Evolutionary conservation across 1,140 invertebrate species (phyloP), one percentile per base, ranked within the genome.

Genomic region (Planococcus citri): DNA sequence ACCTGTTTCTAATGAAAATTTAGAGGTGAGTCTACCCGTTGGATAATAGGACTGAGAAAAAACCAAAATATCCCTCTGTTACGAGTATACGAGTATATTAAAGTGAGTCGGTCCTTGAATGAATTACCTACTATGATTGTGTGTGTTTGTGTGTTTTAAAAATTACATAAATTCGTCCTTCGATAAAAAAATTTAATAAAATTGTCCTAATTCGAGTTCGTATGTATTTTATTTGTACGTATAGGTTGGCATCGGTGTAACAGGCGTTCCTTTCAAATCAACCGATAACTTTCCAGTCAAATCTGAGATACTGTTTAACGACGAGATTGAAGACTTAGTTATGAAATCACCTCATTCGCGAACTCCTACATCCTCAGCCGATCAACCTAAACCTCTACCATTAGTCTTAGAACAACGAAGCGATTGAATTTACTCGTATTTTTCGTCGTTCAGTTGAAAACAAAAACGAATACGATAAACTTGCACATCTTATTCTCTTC

Each of bases 231-330:
- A 37, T 37, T 37, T 37, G 33, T 37, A 10, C 24, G 29, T 37
- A 1, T 71, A 86, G 72, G 80, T 85, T 2, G 83, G 83, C 8
- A 82, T 86, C 51, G 83, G 83, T 27, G 82, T 84, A 64, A 84
- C 83, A 71, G 84, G 83, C n/a, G 84, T 87, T 83, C 80, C 84
- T 57, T 87, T 86, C 75, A 87, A 87, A 73, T 67, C 70, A 37
- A 57, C 38, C n/a, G 70, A 71, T 58, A 68, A 68, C 51, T 71
- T 72, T 27, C 67, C 73, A n/a, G 61, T 70, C 20, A 70, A 72
- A 61, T 69, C 71, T n/a, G 74, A 74, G 24, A 71, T 73, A 64
- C 25, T 76, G n/a, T 76, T 76, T 68, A 74, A 76, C 57, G 60
- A 64, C 25, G 76, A 77, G 58, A 76, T 77, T 27, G 76, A 77